Conservation (phyloP, 2,888 invertebrate species). For the Tetragonula carbonaria region DNA sequence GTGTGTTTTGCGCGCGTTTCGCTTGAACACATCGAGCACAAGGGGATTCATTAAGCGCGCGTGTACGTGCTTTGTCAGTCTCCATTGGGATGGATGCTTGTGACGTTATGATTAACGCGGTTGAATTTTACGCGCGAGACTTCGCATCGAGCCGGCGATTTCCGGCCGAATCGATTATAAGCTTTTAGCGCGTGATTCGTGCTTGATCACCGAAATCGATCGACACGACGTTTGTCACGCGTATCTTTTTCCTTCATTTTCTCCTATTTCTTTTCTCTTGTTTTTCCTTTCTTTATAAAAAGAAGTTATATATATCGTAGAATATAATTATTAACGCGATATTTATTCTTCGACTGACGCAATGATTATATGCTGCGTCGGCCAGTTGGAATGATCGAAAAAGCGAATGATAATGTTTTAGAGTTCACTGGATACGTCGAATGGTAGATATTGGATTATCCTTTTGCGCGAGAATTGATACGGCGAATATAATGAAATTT, state of each 20-base stretch:
- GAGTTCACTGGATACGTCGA: background rate
- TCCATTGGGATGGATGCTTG: conserved; percentile 66
- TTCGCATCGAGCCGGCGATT: conserved; percentile 36
- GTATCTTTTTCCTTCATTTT: background rate
- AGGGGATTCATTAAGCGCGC: conserved; percentile 68
- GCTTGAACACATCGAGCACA: conserved; percentile 67
- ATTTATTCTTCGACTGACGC: conserved; percentile 8
- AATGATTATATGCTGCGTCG: background rate
- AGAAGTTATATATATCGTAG: background rate
- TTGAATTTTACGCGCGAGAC: conserved; percentile 60
- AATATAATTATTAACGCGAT: conserved; percentile 2
- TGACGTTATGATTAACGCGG: conserved; percentile 70
- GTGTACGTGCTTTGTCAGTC: conserved; percentile 69
- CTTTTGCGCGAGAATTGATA: background rate
- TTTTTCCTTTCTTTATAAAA: background rate
- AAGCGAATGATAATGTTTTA: background rate
- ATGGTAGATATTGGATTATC: background rate
- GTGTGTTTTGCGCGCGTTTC: conserved; percentile 54
- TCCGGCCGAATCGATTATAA: conserved; percentile 44
- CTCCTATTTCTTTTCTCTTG: background rate
- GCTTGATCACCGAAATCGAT: conserved; percentile 35
- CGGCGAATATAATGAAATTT: background rate
- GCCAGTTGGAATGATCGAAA: background rate
- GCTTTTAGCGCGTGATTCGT: conserved; percentile 28
- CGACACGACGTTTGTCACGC: conserved; percentile 24